These are phyloP conservation scores for Altica lythri DNA, from an alignment of 2,888 invertebrate genomes.

Conservation along the genomic window DNA sequence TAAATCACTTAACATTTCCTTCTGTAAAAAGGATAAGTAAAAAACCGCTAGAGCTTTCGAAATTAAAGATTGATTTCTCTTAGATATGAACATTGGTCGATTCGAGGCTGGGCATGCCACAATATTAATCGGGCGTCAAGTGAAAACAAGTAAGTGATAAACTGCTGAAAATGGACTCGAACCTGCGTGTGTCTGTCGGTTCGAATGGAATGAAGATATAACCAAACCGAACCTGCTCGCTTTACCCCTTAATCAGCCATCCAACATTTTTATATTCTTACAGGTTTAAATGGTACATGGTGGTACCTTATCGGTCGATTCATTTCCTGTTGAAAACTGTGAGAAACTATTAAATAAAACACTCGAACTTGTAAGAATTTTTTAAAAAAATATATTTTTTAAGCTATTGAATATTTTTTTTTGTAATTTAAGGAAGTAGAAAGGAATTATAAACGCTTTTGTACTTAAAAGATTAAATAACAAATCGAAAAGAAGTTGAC, in stretches of 20 bases:
- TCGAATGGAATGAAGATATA: slow-evolving; percentile 53
- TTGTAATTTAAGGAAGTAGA: too few species aligned
- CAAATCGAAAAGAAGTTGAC: too few species aligned
- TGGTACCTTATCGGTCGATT: slow-evolving; percentile 45
- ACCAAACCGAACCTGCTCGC: slow-evolving; percentile 47
- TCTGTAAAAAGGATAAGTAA: too few species aligned
- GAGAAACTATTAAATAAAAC: too few species aligned
- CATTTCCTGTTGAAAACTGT: not conserved
- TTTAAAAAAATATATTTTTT: too few species aligned
- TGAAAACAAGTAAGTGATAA: slow-evolving; percentile 59
- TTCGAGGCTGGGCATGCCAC: slow-evolving; percentile 56
- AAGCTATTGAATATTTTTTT: too few species aligned
- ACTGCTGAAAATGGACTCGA: slow-evolving; percentile 57
- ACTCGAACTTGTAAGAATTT: too few species aligned
- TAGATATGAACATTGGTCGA: slow-evolving; percentile 51
- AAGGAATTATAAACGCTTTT: too few species aligned
- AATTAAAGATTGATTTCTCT: slow-evolving; percentile 48
- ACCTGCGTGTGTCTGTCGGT: slow-evolving; percentile 54
- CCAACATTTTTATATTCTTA: slow-evolving; percentile 27
- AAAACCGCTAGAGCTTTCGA: slow-evolving; percentile 32
- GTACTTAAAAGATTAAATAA: too few species aligned
- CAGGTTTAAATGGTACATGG: slow-evolving; percentile 45
- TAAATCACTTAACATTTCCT: too few species aligned
- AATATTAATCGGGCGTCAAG: slow-evolving; percentile 59
- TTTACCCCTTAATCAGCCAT: slow-evolving; percentile 38